Base-by-base conservation (phyloP, 2,797 vertebrate genomes). In the Taenioides sp. region DNA sequence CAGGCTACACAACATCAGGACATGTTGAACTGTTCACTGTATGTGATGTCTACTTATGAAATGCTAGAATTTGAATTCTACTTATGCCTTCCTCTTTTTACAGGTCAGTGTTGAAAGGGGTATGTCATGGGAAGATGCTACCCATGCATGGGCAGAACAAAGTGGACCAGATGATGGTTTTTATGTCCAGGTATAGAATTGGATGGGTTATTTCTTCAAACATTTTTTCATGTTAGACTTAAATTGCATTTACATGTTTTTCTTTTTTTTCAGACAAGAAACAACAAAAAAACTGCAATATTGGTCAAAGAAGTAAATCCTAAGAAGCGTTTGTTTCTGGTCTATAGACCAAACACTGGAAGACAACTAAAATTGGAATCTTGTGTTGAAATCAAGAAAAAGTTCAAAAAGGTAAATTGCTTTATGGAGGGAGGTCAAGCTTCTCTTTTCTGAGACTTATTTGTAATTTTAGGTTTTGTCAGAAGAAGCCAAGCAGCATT, bases 51-150 rank as follows among this genome's bases (percentile, higher is more conserved):
- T 25, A 10, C 2, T 49, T 65, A 49, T 47, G 7, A 50, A 18
- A 27, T 17, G 23, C 4, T 10, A 5, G 2, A 18, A 10, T 10
- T 5, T 65, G 7, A 17, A 17, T 65, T 40, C 14, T 10, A 2
- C 27, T 28, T 57, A 6, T 28, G 18, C 20, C 7, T 34, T 11
- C 55, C 14, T 66, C 3, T 78, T 25, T 58, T 34, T 57, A 49
- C 71, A 99, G 98, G 96, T 99, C 71, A 95, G 97, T 3, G 98
- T 99, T 60, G 98, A 99, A 90, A 94, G 98, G 71, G 98, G 98
- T 5, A 98, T 99, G 97, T 97, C 98, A 22, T 99, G 98, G 98
- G 98, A 99, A 28, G 98, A 99, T 82, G 98, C 97, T 14, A 97
- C 96, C 0, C 97, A 97, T 67, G 93, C 96, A 54, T 99, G 98